Evolutionary conservation across 2,113 vertebrate species (phyloP), one percentile per base, ranked within the genome.

Genomic region (Brachionichthys hirsutus): DNA sequence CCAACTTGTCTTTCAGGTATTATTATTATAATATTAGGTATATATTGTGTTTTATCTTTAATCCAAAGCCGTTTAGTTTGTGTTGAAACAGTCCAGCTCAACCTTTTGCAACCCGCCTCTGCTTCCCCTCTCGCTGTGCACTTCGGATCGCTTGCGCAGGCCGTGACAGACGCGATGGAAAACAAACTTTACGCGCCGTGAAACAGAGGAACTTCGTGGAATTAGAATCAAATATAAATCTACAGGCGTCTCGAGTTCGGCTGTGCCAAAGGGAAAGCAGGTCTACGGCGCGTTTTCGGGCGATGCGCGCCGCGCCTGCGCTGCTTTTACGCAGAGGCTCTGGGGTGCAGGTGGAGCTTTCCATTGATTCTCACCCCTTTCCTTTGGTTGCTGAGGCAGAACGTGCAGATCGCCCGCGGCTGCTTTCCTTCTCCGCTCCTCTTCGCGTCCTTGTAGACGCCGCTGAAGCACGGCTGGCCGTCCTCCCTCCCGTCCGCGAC

Each of bases 341-440:
- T 3, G n/a, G n/a, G n/a, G n/a, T n/a, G n/a, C n/a, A n/a, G n/a
- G n/a, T n/a, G n/a, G 34, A 35, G 34, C 34, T 6, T 9, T 4
- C 9, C 3, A 5, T 0, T 18, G 1, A 18, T 2, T 34, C 91
- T 93, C 89, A 96, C 95, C 94, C 91, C 92, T 84, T 93, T 95
- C 38, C 94, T 88, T 75, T 97, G 95, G 88, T 93, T 95, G 88
- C 95, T 96, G 66, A 97, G 94, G 74, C 95, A 97, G 88, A 97
- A 97, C 36, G 95, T 97, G 90, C 94, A 97, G 87, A 97, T 96
- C 73, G 90, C 92, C 56, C 94, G 90, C 22, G 94, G 94, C 78
- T 94, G 91, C 44, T 88, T 92, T 12, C 68, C 63, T 43, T 90
- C 86, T 69, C 86, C 76, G 0, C 91, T 70, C 2, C 88, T 89